Percentiles rank a stretch among this genome's conserved stretches.
Evolutionary conservation across 1,140 invertebrate genomes (phyloP).

Genomic region (Patella vulgata): DNA sequence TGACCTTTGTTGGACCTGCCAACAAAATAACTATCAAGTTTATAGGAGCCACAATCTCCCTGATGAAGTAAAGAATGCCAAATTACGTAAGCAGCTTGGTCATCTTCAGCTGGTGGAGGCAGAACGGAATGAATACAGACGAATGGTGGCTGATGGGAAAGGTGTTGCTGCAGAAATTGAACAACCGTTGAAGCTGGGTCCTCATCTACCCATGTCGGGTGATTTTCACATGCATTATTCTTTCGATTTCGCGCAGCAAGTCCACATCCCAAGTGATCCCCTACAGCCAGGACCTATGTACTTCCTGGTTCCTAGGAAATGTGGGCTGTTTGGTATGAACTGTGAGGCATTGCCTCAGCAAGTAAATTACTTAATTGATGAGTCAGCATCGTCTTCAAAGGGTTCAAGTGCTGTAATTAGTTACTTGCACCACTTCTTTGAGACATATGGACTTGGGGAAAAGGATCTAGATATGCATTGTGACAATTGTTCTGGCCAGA

Average conservation of each 20-base stretch:
- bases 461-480: slow-evolving; percentile 22
- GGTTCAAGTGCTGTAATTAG: slow-evolving; percentile 37
- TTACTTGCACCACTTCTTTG: slow-evolving; percentile 34
- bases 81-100: slow-evolving; percentile 19
- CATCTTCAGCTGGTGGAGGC: slow-evolving; percentile 2
- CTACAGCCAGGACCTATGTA: slow-evolving; percentile 37
- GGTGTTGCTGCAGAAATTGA: neutral
- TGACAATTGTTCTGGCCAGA: slow-evolving; percentile 42
- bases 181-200: neutral
- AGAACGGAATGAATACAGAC: slow-evolving; percentile 28
- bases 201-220: neutral
- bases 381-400: slow-evolving; percentile 16
- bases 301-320: slow-evolving; percentile 35
- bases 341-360: slow-evolving; percentile 29
- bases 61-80: too few relatives aligned
- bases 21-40: slow-evolving; percentile 34
- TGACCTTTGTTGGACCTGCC: slow-evolving; percentile 40
- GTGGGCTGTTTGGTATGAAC: slow-evolving; percentile 36
- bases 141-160: slow-evolving; percentile 10
- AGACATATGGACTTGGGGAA: slow-evolving; percentile 33
- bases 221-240: neutral
- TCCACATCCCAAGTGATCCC: slow-evolving; percentile 31
- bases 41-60: too few relatives aligned
- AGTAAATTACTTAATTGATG: slow-evolving; percentile 33
- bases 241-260: slow-evolving; percentile 14